Evolutionary conservation across 2,113 vertebrate genomes (phyloP), one percentile per base, ranked within the genome.

Genomic region (Promerops cafer): DNA sequence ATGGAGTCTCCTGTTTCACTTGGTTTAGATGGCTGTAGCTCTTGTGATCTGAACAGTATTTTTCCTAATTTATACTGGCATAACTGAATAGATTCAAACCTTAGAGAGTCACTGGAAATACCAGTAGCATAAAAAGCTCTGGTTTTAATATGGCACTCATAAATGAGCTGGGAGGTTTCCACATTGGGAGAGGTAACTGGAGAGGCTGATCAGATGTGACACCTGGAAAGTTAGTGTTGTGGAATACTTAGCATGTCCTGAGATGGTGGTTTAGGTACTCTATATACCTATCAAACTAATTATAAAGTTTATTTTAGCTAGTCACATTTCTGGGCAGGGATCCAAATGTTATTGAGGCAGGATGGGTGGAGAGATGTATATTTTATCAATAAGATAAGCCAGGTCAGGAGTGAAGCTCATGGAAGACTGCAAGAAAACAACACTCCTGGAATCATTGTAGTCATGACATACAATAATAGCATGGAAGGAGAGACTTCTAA

Each of bases 111-210:
- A 66, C 78, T 91, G 76, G 33, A 81, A 92, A 85, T 83, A 63
- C 14, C 83, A 69, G 52, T 56, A 61, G 53, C 42, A 35, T 52
- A 57, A 72, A 86, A 60, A 60, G 16, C 42, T 70, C 47, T 83
- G 75, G 71, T 71, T 96, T 95, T 93, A 96, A 50, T 53, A 33
- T 37, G 45, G 77, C 52, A 94, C 52, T 97, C 94, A 71, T 18
- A 87, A 88, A 95, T 61, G 42, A 91, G 45, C 40, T 56, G 45
- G 59, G 53, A 96, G 56, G 84, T 94, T 92, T 80, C 75, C 74
- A 45, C 40, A 37, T 20, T 65, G 31, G 23, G 14, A 59, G 19
- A 87, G 56, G 50, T 66, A 91, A 93, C 87, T 76, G 54, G 82
- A 95, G 91, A 92, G 50, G 85, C 37, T 79, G 76, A 85, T 68